phyloP scores from a whole-genome alignment of 2,888 invertebrate genomes.

The Apotomis capreana region DNA sequence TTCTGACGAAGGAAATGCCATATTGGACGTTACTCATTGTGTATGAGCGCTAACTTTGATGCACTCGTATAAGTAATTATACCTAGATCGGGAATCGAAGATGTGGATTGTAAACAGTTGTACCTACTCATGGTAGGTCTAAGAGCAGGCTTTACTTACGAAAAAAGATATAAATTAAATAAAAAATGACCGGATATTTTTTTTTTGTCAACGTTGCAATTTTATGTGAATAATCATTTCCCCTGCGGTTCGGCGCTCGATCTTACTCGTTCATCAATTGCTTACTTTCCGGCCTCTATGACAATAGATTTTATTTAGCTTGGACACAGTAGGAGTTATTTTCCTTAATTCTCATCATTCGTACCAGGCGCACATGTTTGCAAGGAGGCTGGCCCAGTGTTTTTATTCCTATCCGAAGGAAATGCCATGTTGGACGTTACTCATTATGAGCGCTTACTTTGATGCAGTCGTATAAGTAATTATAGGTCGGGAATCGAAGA shows the following conservation, averaged over 20 bases:
- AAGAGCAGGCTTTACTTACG: too few species aligned
- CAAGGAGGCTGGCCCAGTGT: constrained; percentile 1
- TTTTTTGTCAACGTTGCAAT: too few species aligned
- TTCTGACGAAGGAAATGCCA: constrained; percentile 14
- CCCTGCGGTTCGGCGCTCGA: too few species aligned
- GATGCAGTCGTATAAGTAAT: background rate
- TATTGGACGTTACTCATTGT: constrained; percentile 1
- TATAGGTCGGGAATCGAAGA: constrained; percentile 10
- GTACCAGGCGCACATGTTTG: constrained; percentile 31
- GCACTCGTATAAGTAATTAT: background rate
- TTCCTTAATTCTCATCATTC: constrained; percentile 19
- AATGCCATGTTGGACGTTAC: constrained; percentile 16
- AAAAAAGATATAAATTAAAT: too few species aligned
- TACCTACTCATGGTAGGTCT: background rate
- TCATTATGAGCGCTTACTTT: background rate
- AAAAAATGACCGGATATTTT: too few species aligned
- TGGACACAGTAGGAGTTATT: constrained; percentile 17
- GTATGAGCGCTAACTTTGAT: background rate
- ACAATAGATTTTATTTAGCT: too few species aligned
- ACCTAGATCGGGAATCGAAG: constrained; percentile 6
- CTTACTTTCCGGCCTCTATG: too few species aligned
- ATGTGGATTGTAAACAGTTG: background rate
- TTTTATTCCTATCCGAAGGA: background rate
- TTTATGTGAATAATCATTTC: too few species aligned
- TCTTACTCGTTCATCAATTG: too few species aligned